Conservation (phyloP, 2,113 vertebrate genomes). For the Gadus macrocephalus region DNA sequence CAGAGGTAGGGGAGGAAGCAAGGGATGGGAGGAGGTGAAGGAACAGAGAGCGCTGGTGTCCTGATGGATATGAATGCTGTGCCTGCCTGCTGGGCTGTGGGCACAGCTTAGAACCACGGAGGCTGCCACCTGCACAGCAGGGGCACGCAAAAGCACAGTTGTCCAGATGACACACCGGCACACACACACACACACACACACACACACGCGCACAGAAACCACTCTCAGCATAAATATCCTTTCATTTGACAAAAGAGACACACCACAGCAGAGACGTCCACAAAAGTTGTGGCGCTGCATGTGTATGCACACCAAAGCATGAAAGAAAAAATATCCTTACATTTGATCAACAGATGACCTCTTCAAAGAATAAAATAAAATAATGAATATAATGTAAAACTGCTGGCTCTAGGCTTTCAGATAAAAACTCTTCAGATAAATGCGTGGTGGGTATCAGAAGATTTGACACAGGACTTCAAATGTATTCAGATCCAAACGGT, state of each 20-base stretch:
- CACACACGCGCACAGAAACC: slow-evolving; percentile 1
- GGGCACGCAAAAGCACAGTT: slow-evolving; percentile 47
- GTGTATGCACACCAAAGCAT: too few species aligned
- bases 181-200: slow-evolving; percentile 7
- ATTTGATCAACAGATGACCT: too few species aligned
- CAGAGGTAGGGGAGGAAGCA: slow-evolving; percentile 17
- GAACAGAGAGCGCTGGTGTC: slow-evolving; percentile 32
- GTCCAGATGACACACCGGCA: slow-evolving; percentile 40
- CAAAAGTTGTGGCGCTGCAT: too few species aligned
- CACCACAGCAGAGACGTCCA: too few species aligned
- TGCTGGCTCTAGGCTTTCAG: neutral
- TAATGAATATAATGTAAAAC: neutral
- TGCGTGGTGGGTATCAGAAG: neutral
- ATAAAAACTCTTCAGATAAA: neutral
- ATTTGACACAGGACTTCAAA: neutral
- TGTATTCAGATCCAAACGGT: neutral
- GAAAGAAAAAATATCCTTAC: too few species aligned
- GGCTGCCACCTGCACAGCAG: slow-evolving; percentile 48
- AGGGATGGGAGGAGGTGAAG: neutral
- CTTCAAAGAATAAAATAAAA: neutral
- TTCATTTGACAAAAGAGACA: neutral
- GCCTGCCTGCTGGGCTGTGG: slow-evolving; percentile 57
- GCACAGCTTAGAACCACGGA: too few species aligned
- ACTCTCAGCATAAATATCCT: neutral
- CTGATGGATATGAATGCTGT: slow-evolving; percentile 59